phyloP scores from a whole-genome alignment of 1,140 invertebrate species.

The Pachyrhynchus sulphureomaculatus region DNA sequence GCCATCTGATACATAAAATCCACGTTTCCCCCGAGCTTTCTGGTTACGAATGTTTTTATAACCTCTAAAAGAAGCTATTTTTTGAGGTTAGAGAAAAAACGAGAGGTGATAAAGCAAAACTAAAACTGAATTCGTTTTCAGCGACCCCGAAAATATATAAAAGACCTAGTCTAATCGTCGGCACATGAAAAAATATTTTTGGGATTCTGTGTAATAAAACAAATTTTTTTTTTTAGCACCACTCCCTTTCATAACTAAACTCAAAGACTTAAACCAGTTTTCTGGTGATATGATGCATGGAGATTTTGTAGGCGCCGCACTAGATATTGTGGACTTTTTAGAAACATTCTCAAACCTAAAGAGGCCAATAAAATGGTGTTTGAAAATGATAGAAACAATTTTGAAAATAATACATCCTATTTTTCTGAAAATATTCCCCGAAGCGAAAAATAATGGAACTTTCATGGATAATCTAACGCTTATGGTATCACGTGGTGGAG shows the following conservation, averaged over 20 bases:
- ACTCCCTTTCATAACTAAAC: neutral
- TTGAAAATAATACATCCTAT: neutral
- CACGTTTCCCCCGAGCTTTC: no score
- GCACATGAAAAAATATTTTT: neutral
- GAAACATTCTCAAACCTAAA: constrained; percentile 11
- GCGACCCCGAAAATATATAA: no score
- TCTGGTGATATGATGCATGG: constrained; percentile 8
- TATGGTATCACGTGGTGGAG: neutral
- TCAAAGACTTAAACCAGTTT: constrained; percentile 1
- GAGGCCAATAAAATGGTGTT: constrained; percentile 1
- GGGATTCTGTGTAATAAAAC: neutral
- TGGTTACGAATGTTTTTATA: no score
- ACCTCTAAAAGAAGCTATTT: no score
- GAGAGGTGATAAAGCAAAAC: no score
- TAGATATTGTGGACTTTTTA: constrained; percentile 1
- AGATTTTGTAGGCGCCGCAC: neutral
- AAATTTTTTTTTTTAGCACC: neutral
- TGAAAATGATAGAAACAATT: neutral
- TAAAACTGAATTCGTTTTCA: no score
- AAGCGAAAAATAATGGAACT: neutral
- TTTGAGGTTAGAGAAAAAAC: no score
- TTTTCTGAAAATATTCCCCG: constrained; percentile 5
- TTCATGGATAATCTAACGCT: neutral
- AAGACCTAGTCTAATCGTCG: no score
- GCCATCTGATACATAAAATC: no score